Evolutionary conservation across 1,140 invertebrate genomes (phyloP).

Genomic region (Globodera rostochiensis): DNA sequence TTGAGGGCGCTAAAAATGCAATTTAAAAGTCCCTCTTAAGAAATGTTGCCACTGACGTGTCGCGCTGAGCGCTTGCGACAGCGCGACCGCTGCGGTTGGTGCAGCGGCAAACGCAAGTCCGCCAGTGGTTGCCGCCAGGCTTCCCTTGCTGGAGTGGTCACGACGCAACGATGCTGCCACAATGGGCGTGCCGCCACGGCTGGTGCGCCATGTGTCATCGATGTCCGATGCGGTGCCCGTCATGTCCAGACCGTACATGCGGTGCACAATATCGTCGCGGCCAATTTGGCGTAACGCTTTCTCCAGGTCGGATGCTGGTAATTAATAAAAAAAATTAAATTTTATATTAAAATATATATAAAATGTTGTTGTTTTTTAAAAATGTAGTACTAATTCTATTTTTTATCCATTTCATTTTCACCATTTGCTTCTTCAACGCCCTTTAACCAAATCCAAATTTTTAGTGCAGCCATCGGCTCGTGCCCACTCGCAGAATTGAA

Average conservation of each 20-base stretch:
- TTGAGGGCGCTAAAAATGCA: slow-evolving; percentile 20
- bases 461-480: slow-evolving; percentile 56
- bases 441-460: slow-evolving; percentile 64
- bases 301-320: slow-evolving; percentile 57
- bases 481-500: slow-evolving; percentile 47
- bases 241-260: slow-evolving; percentile 45
- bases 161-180: slow-evolving; percentile 24
- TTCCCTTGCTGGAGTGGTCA: slow-evolving; percentile 41
- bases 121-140: slow-evolving; percentile 9
- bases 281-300: slow-evolving; percentile 61
- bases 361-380: slow-evolving; percentile 30
- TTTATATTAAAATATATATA: not conserved
- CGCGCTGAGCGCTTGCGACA: slow-evolving; percentile 7
- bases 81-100: not conserved
- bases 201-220: slow-evolving; percentile 9
- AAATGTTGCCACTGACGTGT: slow-evolving; percentile 1
- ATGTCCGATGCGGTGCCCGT: slow-evolving; percentile 3
- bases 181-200: slow-evolving; percentile 28
- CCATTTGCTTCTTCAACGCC: slow-evolving; percentile 53
- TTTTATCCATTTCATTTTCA: slow-evolving; percentile 23
- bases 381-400: not conserved
- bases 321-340: slow-evolving; percentile 4
- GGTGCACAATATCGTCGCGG: slow-evolving; percentile 63
- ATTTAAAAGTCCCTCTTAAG: not conserved
- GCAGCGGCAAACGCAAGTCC: not conserved